Evolutionary conservation across 2,113 vertebrate genomes (phyloP).

Genomic region (Pheucticus melanocephalus): DNA sequence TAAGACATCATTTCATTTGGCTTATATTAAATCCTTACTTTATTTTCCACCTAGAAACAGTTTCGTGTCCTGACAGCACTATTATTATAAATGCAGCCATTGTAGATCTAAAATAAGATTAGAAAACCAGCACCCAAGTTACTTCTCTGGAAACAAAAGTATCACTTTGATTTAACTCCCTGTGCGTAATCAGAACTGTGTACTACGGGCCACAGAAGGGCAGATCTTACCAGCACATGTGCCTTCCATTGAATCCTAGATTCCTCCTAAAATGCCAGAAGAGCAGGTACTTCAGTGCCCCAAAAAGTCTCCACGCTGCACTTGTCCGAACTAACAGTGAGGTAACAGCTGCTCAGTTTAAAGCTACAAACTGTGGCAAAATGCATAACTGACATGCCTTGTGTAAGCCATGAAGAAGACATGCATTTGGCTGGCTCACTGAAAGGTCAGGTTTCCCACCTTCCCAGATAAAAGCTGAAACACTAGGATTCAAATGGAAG

Average conservation of each 20-base stretch:
- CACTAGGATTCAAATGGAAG: conserved; percentile 34
- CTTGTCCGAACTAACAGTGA: conserved; percentile 77
- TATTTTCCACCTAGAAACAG: not conserved
- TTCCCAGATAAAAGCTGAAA: conserved; percentile 63
- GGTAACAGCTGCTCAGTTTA: conserved; percentile 74
- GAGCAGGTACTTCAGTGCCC: conserved; percentile 64
- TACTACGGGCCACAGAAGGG: not conserved
- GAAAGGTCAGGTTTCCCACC: conserved; percentile 73
- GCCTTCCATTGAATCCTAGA: conserved; percentile 15
- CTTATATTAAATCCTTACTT: not conserved
- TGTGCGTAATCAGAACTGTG: not conserved
- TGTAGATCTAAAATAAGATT: not conserved
- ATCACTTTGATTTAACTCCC: not conserved
- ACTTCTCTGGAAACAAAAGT: not conserved
- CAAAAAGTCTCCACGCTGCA: conserved; percentile 53
- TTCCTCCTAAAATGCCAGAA: conserved; percentile 40
- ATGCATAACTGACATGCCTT: conserved; percentile 71
- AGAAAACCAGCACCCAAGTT: not conserved
- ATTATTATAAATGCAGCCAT: not conserved
- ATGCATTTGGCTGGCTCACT: conserved; percentile 54
- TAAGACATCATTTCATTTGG: not conserved
- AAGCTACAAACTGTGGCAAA: conserved; percentile 71
- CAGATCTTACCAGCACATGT: conserved; percentile 38
- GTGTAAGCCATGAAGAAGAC: conserved; percentile 68
- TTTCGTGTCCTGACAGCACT: not conserved